phyloP scores from a whole-genome alignment of 2,113 vertebrate species.

The Ia io region DNA sequence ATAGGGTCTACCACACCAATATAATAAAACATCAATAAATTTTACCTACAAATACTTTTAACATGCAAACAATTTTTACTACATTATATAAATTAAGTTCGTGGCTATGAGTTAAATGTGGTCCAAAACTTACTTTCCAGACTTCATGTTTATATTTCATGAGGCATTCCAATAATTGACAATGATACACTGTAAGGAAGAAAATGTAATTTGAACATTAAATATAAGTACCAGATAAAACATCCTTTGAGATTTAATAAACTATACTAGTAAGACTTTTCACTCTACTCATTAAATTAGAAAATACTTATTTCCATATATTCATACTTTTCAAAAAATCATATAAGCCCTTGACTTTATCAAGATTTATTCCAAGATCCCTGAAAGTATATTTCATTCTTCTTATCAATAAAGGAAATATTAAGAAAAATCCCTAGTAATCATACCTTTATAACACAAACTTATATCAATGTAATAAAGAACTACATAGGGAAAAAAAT shows the following conservation, averaged over 20 bases:
- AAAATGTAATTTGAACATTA: conserved; percentile 72
- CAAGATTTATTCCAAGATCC: conserved; percentile 5
- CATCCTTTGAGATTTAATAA: conserved; percentile 45
- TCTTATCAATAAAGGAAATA: conserved; percentile 23
- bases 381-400: not conserved
- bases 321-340: conserved; percentile 12
- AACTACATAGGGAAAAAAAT: not conserved
- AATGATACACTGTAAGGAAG: conserved; percentile 93
- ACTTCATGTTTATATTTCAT: conserved; percentile 99
- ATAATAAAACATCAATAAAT: conserved; percentile 34
- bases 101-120: conserved; percentile 50
- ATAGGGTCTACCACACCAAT: not conserved
- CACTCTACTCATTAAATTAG: conserved; percentile 10
- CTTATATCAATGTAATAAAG: not conserved
- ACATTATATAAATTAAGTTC: conserved; percentile 41
- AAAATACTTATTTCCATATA: conserved; percentile 28
- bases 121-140: conserved; percentile 94
- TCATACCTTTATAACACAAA: not conserved
- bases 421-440: not conserved
- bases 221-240: conserved; percentile 55
- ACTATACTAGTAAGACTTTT: conserved; percentile 39
- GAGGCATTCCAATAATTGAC: conserved; percentile 98
- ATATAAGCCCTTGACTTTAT: not conserved
- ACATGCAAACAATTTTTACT: conserved; percentile 61
- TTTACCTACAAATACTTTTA: conserved; percentile 22